Conservation (phyloP, 2,888 invertebrate genomes). For the Neoitamus cyanurus region DNA sequence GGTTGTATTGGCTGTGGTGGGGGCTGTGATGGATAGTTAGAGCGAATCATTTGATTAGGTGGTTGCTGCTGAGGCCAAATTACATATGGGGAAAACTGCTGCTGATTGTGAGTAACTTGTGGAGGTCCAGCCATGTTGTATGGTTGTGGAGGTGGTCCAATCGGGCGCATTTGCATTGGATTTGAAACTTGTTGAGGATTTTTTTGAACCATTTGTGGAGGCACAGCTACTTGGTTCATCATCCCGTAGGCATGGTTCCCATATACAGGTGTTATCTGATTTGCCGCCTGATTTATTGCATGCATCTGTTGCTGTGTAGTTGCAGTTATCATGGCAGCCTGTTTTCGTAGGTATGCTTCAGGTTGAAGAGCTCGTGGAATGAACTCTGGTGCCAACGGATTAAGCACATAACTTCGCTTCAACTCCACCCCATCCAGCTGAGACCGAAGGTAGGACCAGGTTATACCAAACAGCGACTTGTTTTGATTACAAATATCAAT, state of each 20-base stretch:
- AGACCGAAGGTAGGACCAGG: constrained; percentile 74
- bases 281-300: neutral
- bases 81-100: constrained; percentile 61
- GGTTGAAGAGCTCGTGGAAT: constrained; percentile 73
- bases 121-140: constrained; percentile 58
- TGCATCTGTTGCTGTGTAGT: constrained; percentile 50
- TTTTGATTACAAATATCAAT: constrained; percentile 78
- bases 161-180: constrained; percentile 56
- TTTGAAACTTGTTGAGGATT: constrained; percentile 51
- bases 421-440: constrained; percentile 80
- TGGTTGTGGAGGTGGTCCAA: constrained; percentile 52
- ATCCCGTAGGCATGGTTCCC: constrained; percentile 56
- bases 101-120: constrained; percentile 26
- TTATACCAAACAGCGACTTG: constrained; percentile 77
- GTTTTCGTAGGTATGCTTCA: constrained; percentile 67
- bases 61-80: constrained; percentile 63
- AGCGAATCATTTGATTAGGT: constrained; percentile 50
- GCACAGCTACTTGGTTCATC: constrained; percentile 58
- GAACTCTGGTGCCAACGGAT: constrained; percentile 85
- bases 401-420: constrained; percentile 80
- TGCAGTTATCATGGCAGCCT: constrained; percentile 59
- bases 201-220: constrained; percentile 56
- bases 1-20: constrained; percentile 58
- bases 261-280: constrained; percentile 52
- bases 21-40: constrained; percentile 53